Evolutionary conservation across 1,140 invertebrate species (phyloP).

Genomic region (Calliphora vicina): DNA sequence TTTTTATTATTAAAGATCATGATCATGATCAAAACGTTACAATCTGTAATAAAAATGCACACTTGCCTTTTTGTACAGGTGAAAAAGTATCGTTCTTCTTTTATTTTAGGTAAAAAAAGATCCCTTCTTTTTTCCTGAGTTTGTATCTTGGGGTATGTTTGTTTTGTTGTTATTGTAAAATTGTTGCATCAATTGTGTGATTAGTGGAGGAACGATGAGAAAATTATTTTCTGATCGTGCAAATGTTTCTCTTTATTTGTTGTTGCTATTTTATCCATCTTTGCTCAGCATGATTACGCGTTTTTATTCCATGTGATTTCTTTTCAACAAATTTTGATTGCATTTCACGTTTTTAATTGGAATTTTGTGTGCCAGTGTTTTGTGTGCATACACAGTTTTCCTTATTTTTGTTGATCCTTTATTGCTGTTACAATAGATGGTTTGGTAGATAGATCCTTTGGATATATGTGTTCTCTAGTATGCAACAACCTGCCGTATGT

Average conservation of each 20-base stretch:
- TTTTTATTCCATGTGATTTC: neutral
- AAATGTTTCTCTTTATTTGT: neutral
- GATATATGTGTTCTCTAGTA: neutral
- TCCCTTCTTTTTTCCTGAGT: neutral
- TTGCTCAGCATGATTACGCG: neutral
- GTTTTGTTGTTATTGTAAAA: neutral
- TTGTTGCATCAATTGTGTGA: neutral
- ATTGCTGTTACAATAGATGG: no score
- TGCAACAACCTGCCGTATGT: neutral
- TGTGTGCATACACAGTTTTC: neutral
- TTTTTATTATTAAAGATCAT: neutral
- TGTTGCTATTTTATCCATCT: neutral
- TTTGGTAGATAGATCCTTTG: neutral
- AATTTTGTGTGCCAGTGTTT: neutral
- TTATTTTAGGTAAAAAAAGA: neutral
- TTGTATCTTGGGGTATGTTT: neutral
- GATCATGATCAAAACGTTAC: neutral
- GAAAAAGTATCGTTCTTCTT: neutral
- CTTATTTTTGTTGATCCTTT: no score
- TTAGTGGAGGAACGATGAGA: neutral
- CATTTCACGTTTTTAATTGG: conserved; percentile 9
- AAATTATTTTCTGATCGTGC: neutral
- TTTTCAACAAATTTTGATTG: neutral
- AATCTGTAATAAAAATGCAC: neutral
- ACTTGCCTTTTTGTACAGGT: neutral